phyloP scores from a whole-genome alignment of 2,797 vertebrate genomes.

The Carapus acus region DNA sequence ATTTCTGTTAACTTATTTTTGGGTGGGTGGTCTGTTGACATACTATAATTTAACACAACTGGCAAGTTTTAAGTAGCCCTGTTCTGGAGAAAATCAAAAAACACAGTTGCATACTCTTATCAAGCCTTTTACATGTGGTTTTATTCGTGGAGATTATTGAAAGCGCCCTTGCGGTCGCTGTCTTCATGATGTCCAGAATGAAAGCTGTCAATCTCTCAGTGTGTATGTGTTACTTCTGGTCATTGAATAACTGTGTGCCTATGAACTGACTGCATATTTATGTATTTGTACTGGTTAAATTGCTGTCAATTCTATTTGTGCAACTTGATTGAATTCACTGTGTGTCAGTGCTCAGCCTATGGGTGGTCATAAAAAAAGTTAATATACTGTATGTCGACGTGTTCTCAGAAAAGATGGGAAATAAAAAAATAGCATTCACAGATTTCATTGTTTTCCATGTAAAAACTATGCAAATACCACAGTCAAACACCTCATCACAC shows the following conservation, averaged over 20 bases:
- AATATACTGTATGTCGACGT: constrained; percentile 42
- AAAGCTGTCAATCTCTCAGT: constrained; percentile 66
- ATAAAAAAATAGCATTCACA: constrained; percentile 51
- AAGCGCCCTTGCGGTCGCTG: constrained; percentile 56
- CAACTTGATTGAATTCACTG: constrained; percentile 57
- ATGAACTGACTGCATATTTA: constrained; percentile 47
- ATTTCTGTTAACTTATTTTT: constrained; percentile 68
- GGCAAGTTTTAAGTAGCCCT: constrained; percentile 65
- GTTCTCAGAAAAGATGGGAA: constrained; percentile 48
- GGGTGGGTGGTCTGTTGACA: constrained; percentile 57
- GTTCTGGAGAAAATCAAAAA: constrained; percentile 62
- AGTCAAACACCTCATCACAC: too few relatives aligned
- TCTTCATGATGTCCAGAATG: constrained; percentile 70
- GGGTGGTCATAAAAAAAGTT: constrained; percentile 40
- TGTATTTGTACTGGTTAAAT: constrained; percentile 58
- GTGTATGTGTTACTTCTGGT: constrained; percentile 65
- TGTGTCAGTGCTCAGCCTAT: constrained; percentile 51
- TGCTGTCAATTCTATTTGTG: constrained; percentile 64
- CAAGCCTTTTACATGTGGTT: constrained; percentile 70
- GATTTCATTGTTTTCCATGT: constrained; percentile 14
- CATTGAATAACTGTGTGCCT: constrained; percentile 53
- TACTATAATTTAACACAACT: constrained; percentile 62
- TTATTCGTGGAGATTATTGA: constrained; percentile 71
- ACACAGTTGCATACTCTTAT: constrained; percentile 56
- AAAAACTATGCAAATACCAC: neutral